Percentiles rank a stretch among this genome's conserved stretches.
phyloP scores from a whole-genome alignment of 2,888 invertebrate genomes.

The Andrena dorsata region DNA sequence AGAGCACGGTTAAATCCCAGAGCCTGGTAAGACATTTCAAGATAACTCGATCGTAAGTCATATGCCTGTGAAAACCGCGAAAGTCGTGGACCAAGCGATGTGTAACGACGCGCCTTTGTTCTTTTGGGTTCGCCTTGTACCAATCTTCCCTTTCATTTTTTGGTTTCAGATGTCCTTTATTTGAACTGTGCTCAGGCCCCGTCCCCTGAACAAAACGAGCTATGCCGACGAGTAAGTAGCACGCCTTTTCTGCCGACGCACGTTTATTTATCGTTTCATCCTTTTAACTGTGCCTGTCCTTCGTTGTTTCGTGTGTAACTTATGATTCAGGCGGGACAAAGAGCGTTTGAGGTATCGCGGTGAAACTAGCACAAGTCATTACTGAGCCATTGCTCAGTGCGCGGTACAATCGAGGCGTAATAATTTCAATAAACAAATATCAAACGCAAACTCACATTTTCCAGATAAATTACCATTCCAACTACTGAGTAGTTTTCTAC shows the following conservation, averaged over 20 bases:
- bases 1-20: too few species aligned
- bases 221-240: constrained; percentile 73
- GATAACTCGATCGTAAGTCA: background rate
- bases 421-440: too few species aligned
- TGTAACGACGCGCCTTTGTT: constrained; percentile 14
- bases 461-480: background rate
- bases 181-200: constrained; percentile 62
- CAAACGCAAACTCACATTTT: background rate
- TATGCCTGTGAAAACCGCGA: constrained; percentile 14
- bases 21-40: too few species aligned
- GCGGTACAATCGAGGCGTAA: too few species aligned
- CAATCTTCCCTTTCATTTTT: constrained; percentile 54
- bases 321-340: background rate
- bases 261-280: constrained; percentile 16
- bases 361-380: too few species aligned
- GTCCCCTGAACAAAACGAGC: constrained; percentile 62
- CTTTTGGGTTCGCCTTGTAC: constrained; percentile 15
- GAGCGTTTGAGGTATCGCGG: background rate
- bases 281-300: background rate
- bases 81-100: background rate
- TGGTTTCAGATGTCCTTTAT: constrained; percentile 73
- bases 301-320: background rate
- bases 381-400: too few species aligned
- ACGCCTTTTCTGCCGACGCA: constrained; percentile 35
- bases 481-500: too few species aligned